Base-by-base conservation (phyloP, 2,888 invertebrate species). In the Operophtera brumata region DNA sequence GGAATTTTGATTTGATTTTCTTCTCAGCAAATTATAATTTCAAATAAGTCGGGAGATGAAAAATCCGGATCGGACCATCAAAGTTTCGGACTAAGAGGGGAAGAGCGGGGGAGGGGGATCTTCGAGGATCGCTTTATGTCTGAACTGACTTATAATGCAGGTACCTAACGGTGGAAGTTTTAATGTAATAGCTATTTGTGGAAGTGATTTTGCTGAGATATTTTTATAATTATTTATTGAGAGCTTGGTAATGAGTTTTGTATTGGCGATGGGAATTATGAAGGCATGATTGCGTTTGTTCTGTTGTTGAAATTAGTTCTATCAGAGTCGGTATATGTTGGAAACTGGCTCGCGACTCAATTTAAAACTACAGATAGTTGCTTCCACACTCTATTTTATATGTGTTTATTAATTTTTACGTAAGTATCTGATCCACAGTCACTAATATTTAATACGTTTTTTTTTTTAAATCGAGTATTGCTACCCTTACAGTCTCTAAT, bases 1-100 rank as follows among this genome's bases (percentile, higher is more conserved):
- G 85, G 87, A 86, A 89, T 88, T 87, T 88, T 87, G 88, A 89
- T 89, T 87, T 82, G 86, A 88, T 88, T 65, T 87, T 84, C 85
- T 86, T 84, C 77, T 75, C 77, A 71, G 75, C 75, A 73, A 70
- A 73, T 89, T 88, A 87, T 88, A 89, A 88, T 89, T 89, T 85
- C 85, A 89, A 87, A 89, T 89, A 84, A 86, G 85, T 77, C 66
- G 71, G 70, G 75, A 82, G 85, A 88, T 87, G 88, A 89, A 89
- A 88, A 88, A 89, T 87, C 83, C 73, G 79, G 81, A 83, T 84
- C 83, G 82, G 82, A 80, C 84, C 80, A 84, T 84, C 82, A 80
- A 86, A 87, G 78, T 87, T 86, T 73, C 70, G 76, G 71, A 77
- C 75, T 73, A 65, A 59, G 60, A 58, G 57, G 67, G 61, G 64